Base-by-base conservation (phyloP, 2,113 vertebrate genomes). In the Hydrolagus affinis region DNA sequence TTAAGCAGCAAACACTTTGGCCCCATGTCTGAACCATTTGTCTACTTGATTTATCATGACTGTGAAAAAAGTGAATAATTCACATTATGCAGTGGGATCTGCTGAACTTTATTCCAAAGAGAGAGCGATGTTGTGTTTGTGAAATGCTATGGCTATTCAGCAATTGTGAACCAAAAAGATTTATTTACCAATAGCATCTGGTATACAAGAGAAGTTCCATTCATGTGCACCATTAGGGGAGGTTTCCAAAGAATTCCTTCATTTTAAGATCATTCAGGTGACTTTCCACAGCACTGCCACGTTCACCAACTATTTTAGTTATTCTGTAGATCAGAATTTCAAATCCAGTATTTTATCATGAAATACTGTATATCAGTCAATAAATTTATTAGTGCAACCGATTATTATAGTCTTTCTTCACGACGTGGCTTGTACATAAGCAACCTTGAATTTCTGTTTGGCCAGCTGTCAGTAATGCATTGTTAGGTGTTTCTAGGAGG, bases 321-420 rank as follows among this genome's bases (percentile, higher is more conserved):
- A 83, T 8, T 28, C 32, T 68, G 21, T 83, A 28, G 32, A 83
- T 83, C 64, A 64, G 32, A 66, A 83, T 8, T 7, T 30, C 60
- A 32, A 62, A 25, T 11, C 25, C 17, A 32, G 25, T 68, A 32
- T 66, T 66, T 66, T 83, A 28, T 28, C 64, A 32, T 30, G n/a
- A n/a, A n/a, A n/a, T n/a, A n/a, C n/a, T n/a, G 62, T 30, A 60
- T 83, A 28, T 83, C 78, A 83, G 62, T 83, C 78, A 83, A 68
- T 83, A 68, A 28, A 66, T 83, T 1, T 44, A 44, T 44, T 44
- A 14, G 21, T 15, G 59, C 66, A 83, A 83, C 28, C 66, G 66
- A 83, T 83, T 83, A 83, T 83, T 66, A 32, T 44, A 44, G 14
- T 30, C 60, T 83, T 66, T 21, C 62, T 32, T 66, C 32, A 62